Conservation (phyloP, 2,113 vertebrate species). For the Himantopus leucocephalus region DNA sequence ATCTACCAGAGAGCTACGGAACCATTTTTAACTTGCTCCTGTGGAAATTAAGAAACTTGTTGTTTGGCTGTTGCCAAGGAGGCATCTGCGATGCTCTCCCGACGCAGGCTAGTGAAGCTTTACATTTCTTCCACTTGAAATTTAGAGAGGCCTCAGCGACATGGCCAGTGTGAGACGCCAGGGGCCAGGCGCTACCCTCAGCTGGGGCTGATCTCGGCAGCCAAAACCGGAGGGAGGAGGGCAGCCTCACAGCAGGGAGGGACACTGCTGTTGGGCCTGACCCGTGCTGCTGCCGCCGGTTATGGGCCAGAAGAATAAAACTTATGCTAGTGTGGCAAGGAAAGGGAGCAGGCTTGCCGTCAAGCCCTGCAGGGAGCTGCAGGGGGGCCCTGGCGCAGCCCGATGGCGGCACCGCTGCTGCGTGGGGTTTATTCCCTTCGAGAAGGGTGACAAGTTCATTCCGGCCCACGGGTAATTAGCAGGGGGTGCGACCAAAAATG, state of each 20-base stretch:
- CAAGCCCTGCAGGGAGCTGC: too few relatives aligned
- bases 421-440: background rate
- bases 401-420: too few relatives aligned
- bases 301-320: background rate
- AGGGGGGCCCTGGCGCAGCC: background rate
- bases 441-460: background rate
- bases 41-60: background rate
- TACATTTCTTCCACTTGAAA: background rate
- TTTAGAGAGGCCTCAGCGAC: background rate
- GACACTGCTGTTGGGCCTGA: background rate
- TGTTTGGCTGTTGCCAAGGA: background rate
- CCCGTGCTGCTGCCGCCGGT: rapidly evolving
- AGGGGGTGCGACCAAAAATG: background rate
- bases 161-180: rapidly evolving
- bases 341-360: background rate
- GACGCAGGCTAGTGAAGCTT: background rate
- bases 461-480: background rate
- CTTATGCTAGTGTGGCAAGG: background rate
- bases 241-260: background rate
- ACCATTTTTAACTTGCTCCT: background rate
- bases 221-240: rapidly evolving
- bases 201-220: background rate
- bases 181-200: background rate
- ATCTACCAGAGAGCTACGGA: background rate
- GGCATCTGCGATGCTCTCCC: background rate